Evolutionary conservation across 2,888 invertebrate species (phyloP).

Genomic region (Macrosoma leucophasiata): DNA sequence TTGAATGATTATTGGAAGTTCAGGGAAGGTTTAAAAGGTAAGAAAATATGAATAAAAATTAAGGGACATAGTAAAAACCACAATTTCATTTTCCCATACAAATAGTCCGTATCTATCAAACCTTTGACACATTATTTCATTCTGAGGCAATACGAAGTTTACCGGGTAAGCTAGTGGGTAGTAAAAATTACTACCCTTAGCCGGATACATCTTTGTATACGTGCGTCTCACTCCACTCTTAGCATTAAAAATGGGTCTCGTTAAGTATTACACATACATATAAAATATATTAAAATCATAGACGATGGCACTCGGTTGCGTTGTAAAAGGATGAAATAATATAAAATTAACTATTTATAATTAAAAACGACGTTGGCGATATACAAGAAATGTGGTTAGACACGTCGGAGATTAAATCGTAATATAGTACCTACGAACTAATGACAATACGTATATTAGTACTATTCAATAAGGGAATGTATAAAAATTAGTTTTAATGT

Average conservation of each 20-base stretch:
- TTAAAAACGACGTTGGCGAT: constrained; percentile 30
- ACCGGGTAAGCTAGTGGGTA: too few relatives aligned
- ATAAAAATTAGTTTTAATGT: constrained; percentile 63
- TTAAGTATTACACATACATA: constrained; percentile 60
- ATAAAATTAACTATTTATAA: constrained; percentile 36
- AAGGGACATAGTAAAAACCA: constrained; percentile 28
- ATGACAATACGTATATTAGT: constrained; percentile 23
- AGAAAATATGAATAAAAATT: too few relatives aligned
- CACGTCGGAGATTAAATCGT: constrained; percentile 38
- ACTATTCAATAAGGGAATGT: constrained; percentile 50
- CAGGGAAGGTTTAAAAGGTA: too few relatives aligned
- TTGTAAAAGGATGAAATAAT: constrained; percentile 47
- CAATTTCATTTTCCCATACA: constrained; percentile 40
- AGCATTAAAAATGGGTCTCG: constrained; percentile 41
- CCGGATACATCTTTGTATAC: constrained; percentile 52
- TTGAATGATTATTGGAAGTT: too few relatives aligned
- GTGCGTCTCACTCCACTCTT: constrained; percentile 50
- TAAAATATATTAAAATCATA: constrained; percentile 66
- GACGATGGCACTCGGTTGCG: constrained; percentile 72
- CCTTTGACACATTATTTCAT: constrained; percentile 30
- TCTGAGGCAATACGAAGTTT: too few relatives aligned
- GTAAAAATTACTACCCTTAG: too few relatives aligned
- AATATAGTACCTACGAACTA: constrained; percentile 10
- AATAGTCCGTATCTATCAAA: constrained; percentile 33
- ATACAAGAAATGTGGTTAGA: constrained; percentile 34